Evolutionary conservation across 2,888 invertebrate species (phyloP), one percentile per base, ranked within the genome.

Genomic region (Noctua pronuba): DNA sequence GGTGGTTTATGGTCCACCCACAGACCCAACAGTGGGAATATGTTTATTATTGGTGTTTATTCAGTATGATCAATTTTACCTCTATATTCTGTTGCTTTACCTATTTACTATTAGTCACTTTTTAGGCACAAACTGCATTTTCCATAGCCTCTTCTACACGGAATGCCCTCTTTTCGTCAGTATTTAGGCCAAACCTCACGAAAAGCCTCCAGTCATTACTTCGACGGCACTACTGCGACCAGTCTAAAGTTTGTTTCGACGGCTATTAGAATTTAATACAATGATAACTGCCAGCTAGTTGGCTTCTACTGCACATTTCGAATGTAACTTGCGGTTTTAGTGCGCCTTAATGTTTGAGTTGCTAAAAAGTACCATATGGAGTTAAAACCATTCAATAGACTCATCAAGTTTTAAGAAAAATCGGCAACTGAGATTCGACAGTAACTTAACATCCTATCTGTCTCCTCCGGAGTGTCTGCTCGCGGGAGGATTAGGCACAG

Each of bases 251-350:
- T 84, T 52, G 58, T 74, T 66, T 41, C 62, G 68, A 41, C 66
- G n/a, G 62, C 75, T 70, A 83, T 84, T 71, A 76, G 73, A 83
- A 84, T 84, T 70, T 84, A 80, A 83, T 72, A 83, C 84, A 80
- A 73, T 80, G 38, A 80, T 80, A 83, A 66, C 62, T 73, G 44
- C 35, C 38, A 49, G 49, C 58, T 64, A 75, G 60, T 83, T 83
- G 31, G 49, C 69, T 55, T 49, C 49, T 31, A 70, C 58, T 64
- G 49, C 69, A 76, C 49, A 80, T 67, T 80, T 75, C 24, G 44
- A 60, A 65, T 55, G 16, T 41, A 69, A 16, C 18, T 62, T 24
- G 24, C 35, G 68, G 64, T 60, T 80, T 67, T 18, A 46, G 41
- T 55, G 24, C 13, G 31, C 13, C 55, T 21, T n/a, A 64, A 68